Base-by-base conservation (phyloP, 2,113 vertebrate genomes). In the Morone chrysops region DNA sequence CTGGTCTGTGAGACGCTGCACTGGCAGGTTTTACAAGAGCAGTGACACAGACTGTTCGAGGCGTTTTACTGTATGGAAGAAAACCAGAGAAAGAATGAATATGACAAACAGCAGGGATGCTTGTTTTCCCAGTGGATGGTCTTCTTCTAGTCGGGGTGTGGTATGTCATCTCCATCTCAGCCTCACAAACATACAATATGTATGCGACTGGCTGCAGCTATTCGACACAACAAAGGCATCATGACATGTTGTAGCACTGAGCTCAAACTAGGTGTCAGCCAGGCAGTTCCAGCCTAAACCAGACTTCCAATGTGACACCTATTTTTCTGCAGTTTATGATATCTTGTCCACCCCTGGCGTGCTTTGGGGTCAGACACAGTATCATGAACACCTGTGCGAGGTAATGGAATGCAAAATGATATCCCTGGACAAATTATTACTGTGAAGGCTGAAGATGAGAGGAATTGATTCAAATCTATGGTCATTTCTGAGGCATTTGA, bases 21-120 rank as follows among this genome's bases (percentile, higher is more conserved):
- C 74, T 73, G 68, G 74, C 82, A 80, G 82, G 51, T 78, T 91
- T 86, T 71, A 79, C 83, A 63, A 61, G 78, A 84, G 67, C 80
- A 76, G 85, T 80, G 86, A 85, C 85, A 79, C 62, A 65, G 53
- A 72, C 62, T 56, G 70, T 76, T 91, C 4, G 1, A 85, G 83
- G 68, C 74, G 16, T 80, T 81, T 89, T 69, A 83, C 75, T 68
- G 59, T 50, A 65, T 76, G 79, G 65, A 72, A 72, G 68, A 66
- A 56, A 79, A 75, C 18, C 51, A 74, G 45, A 85, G 60, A 22
- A 75, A 50, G 57, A 83, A 68, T 11, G 60, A 60, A 50, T 59
- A n/a, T 56, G 0, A 31, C n/a, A 56, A 67, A 48, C 87, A 84
- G 75, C 75, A 1, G 78, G 86, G 76, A 47, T 0, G 69, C 68